phyloP scores from a whole-genome alignment of 2,797 vertebrate species.

The Mycteria americana region DNA sequence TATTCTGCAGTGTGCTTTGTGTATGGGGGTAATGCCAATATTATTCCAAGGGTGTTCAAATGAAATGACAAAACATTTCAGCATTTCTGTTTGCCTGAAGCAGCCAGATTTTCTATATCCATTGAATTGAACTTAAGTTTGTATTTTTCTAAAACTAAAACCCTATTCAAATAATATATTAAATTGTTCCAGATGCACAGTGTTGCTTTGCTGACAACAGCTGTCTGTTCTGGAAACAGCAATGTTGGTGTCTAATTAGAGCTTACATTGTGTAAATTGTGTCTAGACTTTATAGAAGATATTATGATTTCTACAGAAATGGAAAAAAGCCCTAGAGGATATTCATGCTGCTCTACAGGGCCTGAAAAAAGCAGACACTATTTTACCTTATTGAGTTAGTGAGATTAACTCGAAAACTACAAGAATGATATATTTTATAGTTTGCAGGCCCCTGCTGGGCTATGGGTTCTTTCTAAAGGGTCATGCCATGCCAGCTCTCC shows the following conservation, averaged over 20 bases:
- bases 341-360: neutral
- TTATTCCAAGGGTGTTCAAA: neutral
- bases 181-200: neutral
- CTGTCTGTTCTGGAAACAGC: constrained; percentile 1
- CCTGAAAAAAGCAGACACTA: neutral
- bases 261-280: neutral
- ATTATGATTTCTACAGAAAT: neutral
- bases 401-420: neutral
- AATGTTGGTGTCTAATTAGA: neutral
- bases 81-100: neutral
- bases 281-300: neutral
- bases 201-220: neutral
- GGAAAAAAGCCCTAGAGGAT: neutral
- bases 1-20: neutral
- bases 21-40: neutral
- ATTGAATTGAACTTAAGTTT: neutral
- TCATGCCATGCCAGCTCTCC: neutral
- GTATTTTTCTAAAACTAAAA: neutral
- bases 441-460: neutral
- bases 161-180: neutral
- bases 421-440: neutral
- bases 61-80: neutral
- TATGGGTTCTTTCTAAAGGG: neutral
- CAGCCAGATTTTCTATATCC: neutral
- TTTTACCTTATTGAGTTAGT: neutral